Percentiles rank a stretch among this genome's conserved stretches.
Evolutionary conservation across 2,797 vertebrate species (phyloP).

Genomic region (Pseudotriccus pelzelni): DNA sequence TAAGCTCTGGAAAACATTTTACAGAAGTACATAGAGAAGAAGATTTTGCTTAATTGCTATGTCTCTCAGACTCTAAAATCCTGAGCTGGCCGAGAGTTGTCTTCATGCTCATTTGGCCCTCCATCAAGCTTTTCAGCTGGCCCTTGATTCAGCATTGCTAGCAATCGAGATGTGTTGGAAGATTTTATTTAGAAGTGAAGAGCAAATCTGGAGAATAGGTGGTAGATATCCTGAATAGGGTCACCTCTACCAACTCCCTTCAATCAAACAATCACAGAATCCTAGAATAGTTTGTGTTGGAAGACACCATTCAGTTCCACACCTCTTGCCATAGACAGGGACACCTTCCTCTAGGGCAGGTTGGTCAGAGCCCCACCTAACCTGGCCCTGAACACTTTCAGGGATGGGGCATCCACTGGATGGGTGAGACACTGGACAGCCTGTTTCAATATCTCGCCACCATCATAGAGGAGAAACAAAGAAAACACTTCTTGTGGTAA

Average conservation of each 20-base stretch:
- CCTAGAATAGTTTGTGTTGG: not conserved
- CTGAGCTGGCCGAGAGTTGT: not conserved
- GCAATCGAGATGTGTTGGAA: not conserved
- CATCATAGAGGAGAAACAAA: not conserved
- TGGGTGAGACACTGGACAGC: not conserved
- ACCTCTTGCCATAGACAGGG: not conserved
- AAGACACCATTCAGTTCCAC: not conserved
- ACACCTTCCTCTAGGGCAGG: not conserved
- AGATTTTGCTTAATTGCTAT: not conserved
- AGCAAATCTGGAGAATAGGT: not conserved
- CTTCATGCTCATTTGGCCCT: not conserved
- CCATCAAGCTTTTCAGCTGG: not conserved
- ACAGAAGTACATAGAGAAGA: not conserved
- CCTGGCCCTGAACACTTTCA: not conserved
- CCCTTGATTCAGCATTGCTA: not conserved
- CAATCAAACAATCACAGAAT: not conserved
- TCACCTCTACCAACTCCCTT: not conserved
- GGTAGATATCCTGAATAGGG: not conserved
- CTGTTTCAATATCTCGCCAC: not conserved
- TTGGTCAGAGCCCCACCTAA: not conserved
- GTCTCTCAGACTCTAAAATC: not conserved
- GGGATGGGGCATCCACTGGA: not conserved
- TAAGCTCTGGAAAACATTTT: not conserved
- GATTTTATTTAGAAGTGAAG: not conserved
- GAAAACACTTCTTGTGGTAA: not conserved